Evolutionary conservation across 92 coral and sea anemone genomes (phyloP).

Genomic region (Palythoa grandis): DNA sequence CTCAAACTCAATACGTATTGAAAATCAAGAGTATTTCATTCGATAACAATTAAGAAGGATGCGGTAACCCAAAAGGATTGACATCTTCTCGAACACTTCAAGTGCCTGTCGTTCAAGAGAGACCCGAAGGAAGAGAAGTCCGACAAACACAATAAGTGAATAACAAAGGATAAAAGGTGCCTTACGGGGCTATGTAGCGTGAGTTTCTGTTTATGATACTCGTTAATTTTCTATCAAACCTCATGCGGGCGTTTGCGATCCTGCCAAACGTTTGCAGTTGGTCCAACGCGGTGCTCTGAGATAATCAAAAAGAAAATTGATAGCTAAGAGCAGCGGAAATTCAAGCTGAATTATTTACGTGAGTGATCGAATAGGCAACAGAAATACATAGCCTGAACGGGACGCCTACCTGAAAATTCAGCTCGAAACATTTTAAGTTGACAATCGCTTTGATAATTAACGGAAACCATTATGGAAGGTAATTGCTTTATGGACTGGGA

Average conservation of each 20-base stretch:
- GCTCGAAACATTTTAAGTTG: background rate
- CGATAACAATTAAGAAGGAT: background rate
- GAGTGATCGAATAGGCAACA: background rate
- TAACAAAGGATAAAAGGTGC: background rate
- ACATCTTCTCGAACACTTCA: background rate
- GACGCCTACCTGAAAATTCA: background rate
- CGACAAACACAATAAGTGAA: background rate
- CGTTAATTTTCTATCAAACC: background rate
- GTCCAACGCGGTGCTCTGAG: background rate
- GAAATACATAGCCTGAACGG: background rate
- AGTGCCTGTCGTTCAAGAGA: background rate
- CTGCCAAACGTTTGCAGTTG: background rate
- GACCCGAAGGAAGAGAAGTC: background rate
- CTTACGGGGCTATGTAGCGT: background rate
- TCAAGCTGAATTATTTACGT: background rate
- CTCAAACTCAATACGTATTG: background rate
- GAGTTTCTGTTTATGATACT: background rate
- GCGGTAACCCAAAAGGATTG: background rate
- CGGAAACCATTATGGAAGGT: background rate
- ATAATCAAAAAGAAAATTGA: background rate
- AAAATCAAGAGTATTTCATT: background rate
- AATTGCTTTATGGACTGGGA: slow-evolving; percentile 35
- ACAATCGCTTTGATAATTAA: background rate
- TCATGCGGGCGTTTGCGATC: background rate
- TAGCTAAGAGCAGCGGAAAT: background rate